Percentiles rank a stretch among this genome's conserved stretches.
Evolutionary conservation across 2,113 vertebrate genomes (phyloP).

Genomic region (Syngnathus floridae): DNA sequence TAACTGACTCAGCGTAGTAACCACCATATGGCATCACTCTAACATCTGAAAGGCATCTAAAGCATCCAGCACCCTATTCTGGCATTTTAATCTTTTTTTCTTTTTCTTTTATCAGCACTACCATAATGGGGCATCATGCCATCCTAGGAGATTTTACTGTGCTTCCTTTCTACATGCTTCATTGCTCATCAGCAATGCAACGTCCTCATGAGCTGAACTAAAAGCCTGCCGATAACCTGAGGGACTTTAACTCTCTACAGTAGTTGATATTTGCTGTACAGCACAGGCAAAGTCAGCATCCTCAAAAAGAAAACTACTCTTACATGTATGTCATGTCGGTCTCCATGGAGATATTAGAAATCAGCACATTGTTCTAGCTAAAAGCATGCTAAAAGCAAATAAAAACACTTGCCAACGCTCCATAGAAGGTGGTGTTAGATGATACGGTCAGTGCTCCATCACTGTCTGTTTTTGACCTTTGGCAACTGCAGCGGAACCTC

Average conservation of each 20-base stretch:
- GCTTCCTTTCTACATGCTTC: slow-evolving; percentile 20
- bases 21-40: neutral
- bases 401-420: neutral
- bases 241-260: neutral
- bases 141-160: slow-evolving; percentile 11
- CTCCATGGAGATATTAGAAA: neutral
- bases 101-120: slow-evolving; percentile 5
- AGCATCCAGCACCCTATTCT: neutral
- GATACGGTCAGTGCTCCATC: neutral
- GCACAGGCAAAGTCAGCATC: neutral
- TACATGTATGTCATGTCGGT: neutral
- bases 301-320: slow-evolving; percentile 23
- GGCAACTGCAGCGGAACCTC: neutral
- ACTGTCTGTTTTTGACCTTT: neutral
- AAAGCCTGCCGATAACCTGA: slow-evolving; percentile 17
- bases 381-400: neutral
- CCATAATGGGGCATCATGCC: slow-evolving; percentile 24
- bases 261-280: neutral
- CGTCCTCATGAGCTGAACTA: slow-evolving; percentile 11
- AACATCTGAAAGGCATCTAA: neutral
- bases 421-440: neutral
- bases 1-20: neutral
- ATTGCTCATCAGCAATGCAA: slow-evolving; percentile 31
- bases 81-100: neutral
- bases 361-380: neutral